Evolutionary conservation across 2,113 vertebrate genomes (phyloP), one percentile per base, ranked within the genome.

Genomic region (Erythrocercus mccallii): DNA sequence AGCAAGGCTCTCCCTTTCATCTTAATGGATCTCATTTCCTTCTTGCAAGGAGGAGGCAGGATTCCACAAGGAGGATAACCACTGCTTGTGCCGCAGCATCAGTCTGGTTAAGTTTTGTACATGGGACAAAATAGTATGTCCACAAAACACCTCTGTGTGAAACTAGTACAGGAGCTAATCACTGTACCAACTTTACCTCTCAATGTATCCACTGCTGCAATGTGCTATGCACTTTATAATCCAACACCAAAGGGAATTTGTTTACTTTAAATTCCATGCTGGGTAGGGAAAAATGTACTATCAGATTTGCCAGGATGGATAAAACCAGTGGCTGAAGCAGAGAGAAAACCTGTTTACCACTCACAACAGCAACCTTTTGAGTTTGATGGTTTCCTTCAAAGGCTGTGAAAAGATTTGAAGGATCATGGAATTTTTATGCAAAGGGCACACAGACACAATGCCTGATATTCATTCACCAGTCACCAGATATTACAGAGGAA

Each of bases 51-150:
- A 64, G 21, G 10, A 44, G 48, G 40, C 37, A 68, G 48, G 71
- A 76, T 68, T 77, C 13, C 62, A 72, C 18, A 56, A 53, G 47
- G 35, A 47, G 98, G 98, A 87, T 97, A 99, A 95, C 92, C 96
- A 68, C 98, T 98, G 98, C 97, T 98, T 5, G 95, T 97, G 93
- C 98, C 98, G 81, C 98, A 98, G 50, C 98, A 98, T 66, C 98
- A 98, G 18, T 98, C 92, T 98, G 96, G 98, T 99, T 92, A 48
- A 40, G 11, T 42, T 83, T 54, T 51, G 24, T 57, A 40, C 15
- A 3, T 23, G 22, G 18, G 16, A 65, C 16, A 80, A 88, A 82
- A 33, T 8, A 8, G 4, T 50, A 81, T 98, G 13, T 93, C 96
- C 97, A 14, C 97, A 98, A 82, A 98, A 98, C 20, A 98, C 97